Evolutionary conservation across 2,888 invertebrate species (phyloP).

Genomic region (Brachynemurus nebulosus): DNA sequence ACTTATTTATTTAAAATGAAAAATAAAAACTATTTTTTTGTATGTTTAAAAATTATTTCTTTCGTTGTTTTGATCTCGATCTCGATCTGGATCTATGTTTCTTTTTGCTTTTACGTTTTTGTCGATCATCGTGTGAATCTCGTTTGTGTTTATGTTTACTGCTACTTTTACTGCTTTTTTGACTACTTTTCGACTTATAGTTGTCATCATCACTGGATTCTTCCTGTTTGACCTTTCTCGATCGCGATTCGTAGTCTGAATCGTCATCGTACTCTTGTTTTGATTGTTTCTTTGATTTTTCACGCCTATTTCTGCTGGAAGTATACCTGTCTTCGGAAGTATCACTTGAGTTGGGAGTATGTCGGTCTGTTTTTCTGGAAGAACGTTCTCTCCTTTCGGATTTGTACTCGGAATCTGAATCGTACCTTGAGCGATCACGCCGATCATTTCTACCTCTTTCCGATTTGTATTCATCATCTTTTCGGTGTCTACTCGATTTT

Average conservation of each 20-base stretch:
- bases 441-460: neutral
- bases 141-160: neutral
- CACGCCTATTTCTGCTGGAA: neutral
- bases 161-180: neutral
- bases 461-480: neutral
- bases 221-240: no score
- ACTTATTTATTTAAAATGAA: no score
- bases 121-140: neutral
- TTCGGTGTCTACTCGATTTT: neutral
- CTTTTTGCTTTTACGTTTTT: neutral
- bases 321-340: no score
- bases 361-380: no score
- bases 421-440: neutral
- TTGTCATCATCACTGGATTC: neutral
- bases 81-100: neutral
- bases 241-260: neutral
- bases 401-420: neutral
- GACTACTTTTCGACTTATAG: no score
- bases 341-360: no score
- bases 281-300: neutral
- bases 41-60: no score
- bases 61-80: neutral
- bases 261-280: neutral
- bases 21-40: no score
- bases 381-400: no score